Percentiles rank a stretch among this genome's conserved stretches.
phyloP scores from a whole-genome alignment of 1,140 invertebrate species.

The Catajapyx aquilonaris region DNA sequence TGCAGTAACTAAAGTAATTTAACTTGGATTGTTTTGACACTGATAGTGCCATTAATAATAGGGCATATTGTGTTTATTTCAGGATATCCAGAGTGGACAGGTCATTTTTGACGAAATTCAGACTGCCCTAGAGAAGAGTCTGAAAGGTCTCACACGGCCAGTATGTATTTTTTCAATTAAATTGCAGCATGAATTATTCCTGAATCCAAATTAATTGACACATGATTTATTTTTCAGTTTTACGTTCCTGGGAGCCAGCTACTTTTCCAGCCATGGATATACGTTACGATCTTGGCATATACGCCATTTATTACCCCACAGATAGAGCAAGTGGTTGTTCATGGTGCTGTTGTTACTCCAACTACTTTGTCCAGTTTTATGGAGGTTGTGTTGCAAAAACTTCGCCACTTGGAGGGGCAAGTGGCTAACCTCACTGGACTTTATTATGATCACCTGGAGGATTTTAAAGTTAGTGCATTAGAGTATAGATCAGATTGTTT shows the following conservation, averaged over 20 bases:
- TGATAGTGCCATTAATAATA: too few relatives aligned
- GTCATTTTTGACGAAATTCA: constrained; percentile 48
- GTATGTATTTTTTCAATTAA: constrained; percentile 24
- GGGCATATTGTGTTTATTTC: constrained; percentile 12
- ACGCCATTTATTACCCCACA: constrained; percentile 50
- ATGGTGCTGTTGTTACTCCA: neutral
- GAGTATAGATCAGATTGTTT: neutral
- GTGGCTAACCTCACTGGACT: neutral
- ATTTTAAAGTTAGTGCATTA: neutral
- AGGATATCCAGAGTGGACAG: constrained; percentile 39
- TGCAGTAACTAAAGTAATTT: constrained; percentile 5
- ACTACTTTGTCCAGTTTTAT: neutral
- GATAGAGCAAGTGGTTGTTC: constrained; percentile 36
- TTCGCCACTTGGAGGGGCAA: neutral
- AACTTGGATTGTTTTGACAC: too few relatives aligned
- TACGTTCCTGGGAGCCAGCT: constrained; percentile 40
- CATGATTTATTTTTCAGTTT: constrained; percentile 30
- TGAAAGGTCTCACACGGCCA: constrained; percentile 37
- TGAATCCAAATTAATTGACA: constrained; percentile 6
- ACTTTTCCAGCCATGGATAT: constrained; percentile 45
- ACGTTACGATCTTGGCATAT: constrained; percentile 56
- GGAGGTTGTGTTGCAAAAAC: neutral
- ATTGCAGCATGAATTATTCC: constrained; percentile 3
- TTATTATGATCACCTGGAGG: neutral
- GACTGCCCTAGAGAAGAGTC: constrained; percentile 33